phyloP scores from a whole-genome alignment of 2,888 invertebrate genomes.

The Silvanus unidentatus region DNA sequence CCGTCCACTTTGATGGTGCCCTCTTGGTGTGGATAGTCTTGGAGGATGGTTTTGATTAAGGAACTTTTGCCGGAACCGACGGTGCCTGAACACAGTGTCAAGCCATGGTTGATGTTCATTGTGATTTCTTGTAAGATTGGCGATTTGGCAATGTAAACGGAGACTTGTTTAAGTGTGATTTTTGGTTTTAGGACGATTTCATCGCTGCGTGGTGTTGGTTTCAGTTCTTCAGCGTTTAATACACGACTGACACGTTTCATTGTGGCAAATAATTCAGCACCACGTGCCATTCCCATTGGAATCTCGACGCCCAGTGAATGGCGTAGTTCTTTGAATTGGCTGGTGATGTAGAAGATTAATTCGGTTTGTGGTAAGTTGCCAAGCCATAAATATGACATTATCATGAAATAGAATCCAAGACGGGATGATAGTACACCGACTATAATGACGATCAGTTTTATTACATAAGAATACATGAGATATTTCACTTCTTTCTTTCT shows the following conservation, averaged over 20 bases:
- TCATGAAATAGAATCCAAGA: conserved; percentile 38
- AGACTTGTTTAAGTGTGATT: conserved; percentile 24
- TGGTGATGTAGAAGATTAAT: conserved; percentile 80
- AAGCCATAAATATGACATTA: conserved; percentile 59
- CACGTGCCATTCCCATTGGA: conserved; percentile 75
- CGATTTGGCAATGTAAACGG: conserved; percentile 25
- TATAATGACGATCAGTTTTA: conserved; percentile 32
- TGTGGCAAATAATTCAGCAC: conserved; percentile 73
- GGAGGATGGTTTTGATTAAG: conserved; percentile 43
- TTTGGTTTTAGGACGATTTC: conserved; percentile 22
- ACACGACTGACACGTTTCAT: conserved; percentile 62
- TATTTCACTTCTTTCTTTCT: conserved; percentile 56
- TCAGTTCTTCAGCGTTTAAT: conserved; percentile 45
- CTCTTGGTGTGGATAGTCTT: conserved; percentile 41
- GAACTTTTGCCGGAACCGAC: conserved; percentile 63
- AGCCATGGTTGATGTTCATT: conserved; percentile 41
- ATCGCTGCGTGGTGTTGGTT: conserved; percentile 13
- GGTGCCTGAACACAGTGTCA: conserved; percentile 57
- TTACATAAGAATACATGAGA: conserved; percentile 34
- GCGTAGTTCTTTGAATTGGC: conserved; percentile 80
- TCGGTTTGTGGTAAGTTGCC: conserved; percentile 73
- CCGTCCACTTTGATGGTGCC: conserved; percentile 49
- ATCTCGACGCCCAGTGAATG: conserved; percentile 85
- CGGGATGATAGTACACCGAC: conserved; percentile 34
- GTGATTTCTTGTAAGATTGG: conserved; percentile 43